A percentile compares a stretch with the other conserved stretches of the same genome.
Evolutionary conservation across 2,888 invertebrate genomes (phyloP).

Genomic region (Chymomyza procnemis): DNA sequence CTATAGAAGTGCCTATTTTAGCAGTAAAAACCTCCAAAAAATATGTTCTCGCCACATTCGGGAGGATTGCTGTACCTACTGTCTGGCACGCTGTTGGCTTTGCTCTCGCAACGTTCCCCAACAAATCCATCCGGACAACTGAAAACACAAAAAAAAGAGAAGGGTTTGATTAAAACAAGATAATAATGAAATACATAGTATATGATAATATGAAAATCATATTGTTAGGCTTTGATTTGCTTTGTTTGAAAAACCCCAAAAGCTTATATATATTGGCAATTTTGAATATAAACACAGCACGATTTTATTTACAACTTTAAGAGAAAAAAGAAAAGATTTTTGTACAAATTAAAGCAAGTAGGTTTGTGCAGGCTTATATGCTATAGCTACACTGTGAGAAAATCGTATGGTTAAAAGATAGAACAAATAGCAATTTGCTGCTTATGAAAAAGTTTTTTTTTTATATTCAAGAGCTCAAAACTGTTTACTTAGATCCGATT

Average conservation of each 20-base stretch:
- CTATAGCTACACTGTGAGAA: neutral
- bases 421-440: too few species aligned
- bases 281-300: neutral
- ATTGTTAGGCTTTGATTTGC: conserved; percentile 1
- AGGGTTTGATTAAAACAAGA: conserved; percentile 12
- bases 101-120: conserved; percentile 77
- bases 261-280: neutral
- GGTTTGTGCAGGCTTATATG: conserved; percentile 23
- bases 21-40: conserved; percentile 79
- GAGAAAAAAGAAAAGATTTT: neutral
- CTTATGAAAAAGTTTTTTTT: too few species aligned
- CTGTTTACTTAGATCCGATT: too few species aligned
- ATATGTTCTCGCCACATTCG: conserved; percentile 75
- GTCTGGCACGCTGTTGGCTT: conserved; percentile 74
- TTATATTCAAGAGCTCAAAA: too few species aligned
- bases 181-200: conserved; percentile 32
- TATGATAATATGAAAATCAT: neutral
- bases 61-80: conserved; percentile 79
- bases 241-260: neutral
- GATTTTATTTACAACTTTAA: neutral
- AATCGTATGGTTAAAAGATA: neutral
- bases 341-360: conserved; percentile 53
- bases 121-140: conserved; percentile 78
- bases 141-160: conserved; percentile 46
- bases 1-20: conserved; percentile 80